phyloP scores from a whole-genome alignment of 2,113 vertebrate species.

The Pomatostomus ruficeps region DNA sequence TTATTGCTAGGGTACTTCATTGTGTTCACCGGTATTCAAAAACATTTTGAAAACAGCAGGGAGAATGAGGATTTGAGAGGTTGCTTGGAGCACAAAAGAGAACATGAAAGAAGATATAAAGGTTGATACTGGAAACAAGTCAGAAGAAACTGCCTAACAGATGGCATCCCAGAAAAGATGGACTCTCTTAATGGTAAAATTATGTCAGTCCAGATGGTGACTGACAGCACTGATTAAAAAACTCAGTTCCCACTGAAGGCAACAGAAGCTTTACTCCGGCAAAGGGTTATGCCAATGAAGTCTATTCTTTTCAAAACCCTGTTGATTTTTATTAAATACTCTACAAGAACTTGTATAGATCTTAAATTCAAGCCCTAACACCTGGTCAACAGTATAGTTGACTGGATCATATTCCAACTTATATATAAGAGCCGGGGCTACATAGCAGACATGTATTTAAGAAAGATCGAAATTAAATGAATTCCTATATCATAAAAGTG shows the following conservation, averaged over 20 bases:
- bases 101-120: slow-evolving; percentile 16
- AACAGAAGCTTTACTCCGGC: background rate
- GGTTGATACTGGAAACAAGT: slow-evolving; percentile 31
- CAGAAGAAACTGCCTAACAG: slow-evolving; percentile 38
- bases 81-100: background rate
- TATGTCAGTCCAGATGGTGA: slow-evolving; percentile 38
- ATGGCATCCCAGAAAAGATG: slow-evolving; percentile 36
- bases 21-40: background rate
- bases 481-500: background rate
- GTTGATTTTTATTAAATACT: background rate
- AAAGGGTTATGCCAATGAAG: background rate
- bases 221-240: slow-evolving; percentile 49
- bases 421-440: background rate
- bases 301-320: background rate
- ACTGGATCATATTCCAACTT: background rate
- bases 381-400: background rate
- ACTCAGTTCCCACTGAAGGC: background rate
- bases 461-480: background rate
- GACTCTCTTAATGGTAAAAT: background rate
- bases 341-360: background rate
- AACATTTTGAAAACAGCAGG: background rate
- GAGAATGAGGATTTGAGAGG: background rate
- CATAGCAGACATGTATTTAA: background rate
- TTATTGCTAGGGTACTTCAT: background rate
- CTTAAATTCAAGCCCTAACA: background rate